A percentile compares a stretch with the other conserved stretches of the same genome.
phyloP scores from a whole-genome alignment of 1,140 invertebrate genomes.

The Arctopsyche grandis region DNA sequence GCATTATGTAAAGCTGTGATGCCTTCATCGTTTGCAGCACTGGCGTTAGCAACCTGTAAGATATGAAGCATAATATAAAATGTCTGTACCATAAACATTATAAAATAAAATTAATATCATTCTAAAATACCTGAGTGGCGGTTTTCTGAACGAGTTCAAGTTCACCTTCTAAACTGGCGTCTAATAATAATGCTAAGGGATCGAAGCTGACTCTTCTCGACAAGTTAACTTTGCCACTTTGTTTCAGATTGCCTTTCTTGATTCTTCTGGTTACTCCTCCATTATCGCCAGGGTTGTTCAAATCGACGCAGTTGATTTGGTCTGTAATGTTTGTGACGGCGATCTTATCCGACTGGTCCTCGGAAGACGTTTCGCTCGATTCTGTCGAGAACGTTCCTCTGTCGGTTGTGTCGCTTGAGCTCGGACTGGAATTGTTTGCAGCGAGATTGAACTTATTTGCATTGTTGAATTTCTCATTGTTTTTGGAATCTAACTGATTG shows the following conservation, averaged over 20 bases:
- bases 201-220: conserved; percentile 94
- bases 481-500: conserved; percentile 58
- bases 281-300: conserved; percentile 66
- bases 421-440: conserved; percentile 46
- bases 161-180: conserved; percentile 98
- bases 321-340: conserved; percentile 62
- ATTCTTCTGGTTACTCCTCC: conserved; percentile 70
- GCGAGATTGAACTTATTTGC: conserved; percentile 55
- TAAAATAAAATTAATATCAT: neutral
- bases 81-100: neutral
- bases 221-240: conserved; percentile 75
- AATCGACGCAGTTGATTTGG: conserved; percentile 64
- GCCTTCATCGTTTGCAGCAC: conserved; percentile 96
- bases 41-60: conserved; percentile 89
- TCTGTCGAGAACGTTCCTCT: conserved; percentile 45
- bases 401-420: conserved; percentile 66
- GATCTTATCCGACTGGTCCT: conserved; percentile 67
- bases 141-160: conserved; percentile 96
- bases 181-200: conserved; percentile 93
- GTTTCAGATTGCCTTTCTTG: conserved; percentile 82
- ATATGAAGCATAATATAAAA: neutral
- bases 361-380: conserved; percentile 52
- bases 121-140: conserved; percentile 80
- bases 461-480: conserved; percentile 48
- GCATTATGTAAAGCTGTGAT: conserved; percentile 99